phyloP scores from a whole-genome alignment of 2,797 vertebrate genomes.

The Novumbra hubbsi region DNA sequence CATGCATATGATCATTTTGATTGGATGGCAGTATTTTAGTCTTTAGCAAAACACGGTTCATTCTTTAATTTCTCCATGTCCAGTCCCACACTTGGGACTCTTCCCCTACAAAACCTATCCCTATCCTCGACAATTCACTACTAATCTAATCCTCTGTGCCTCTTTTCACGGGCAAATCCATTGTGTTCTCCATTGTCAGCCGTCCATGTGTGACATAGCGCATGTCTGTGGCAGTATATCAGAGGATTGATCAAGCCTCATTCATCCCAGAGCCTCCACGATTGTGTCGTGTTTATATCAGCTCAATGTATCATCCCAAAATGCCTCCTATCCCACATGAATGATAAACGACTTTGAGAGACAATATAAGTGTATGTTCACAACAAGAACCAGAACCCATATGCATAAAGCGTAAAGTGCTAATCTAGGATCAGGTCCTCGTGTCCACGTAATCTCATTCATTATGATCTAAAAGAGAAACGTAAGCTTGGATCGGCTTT shows the following conservation, averaged over 20 bases:
- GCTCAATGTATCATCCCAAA: neutral
- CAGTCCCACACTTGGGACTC: constrained; percentile 60
- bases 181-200: constrained; percentile 70
- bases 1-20: no score
- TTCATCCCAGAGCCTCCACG: neutral
- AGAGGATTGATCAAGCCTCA: constrained; percentile 48
- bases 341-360: neutral
- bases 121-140: constrained; percentile 60
- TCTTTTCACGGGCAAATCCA: constrained; percentile 64
- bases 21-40: no score
- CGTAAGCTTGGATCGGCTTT: neutral
- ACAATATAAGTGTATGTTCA: neutral
- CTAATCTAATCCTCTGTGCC: constrained; percentile 56
- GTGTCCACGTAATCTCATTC: neutral
- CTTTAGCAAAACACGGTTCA: neutral
- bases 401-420: neutral
- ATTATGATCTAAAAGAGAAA: neutral
- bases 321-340: neutral
- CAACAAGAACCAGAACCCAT: neutral
- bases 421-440: neutral
- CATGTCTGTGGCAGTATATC: constrained; percentile 25
- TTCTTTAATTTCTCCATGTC: neutral
- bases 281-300: neutral
- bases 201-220: constrained; percentile 67
- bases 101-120: constrained; percentile 24